Base-by-base conservation (phyloP, 2,797 vertebrate genomes). In the Sebastolobus altivelis region DNA sequence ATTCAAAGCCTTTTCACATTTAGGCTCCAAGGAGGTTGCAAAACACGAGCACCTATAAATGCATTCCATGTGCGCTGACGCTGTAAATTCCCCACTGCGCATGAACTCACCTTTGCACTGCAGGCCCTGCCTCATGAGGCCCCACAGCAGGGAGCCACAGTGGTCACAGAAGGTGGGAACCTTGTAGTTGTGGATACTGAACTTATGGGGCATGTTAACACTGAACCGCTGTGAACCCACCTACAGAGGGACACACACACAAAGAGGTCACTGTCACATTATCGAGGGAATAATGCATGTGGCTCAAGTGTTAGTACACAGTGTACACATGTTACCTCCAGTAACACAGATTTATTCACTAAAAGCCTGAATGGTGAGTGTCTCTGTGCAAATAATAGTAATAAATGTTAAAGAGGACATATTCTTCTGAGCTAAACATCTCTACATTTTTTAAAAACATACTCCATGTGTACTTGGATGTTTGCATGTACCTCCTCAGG, bases 141-240 rank as follows among this genome's bases (percentile, higher is more conserved):
- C 98, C 98, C 98, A 99, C 88, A 99, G 97, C 93, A 99, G 95
- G 9, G 98, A 99, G 89, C 98, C 98, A 74, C 98, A 99, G 96
- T 99, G 98, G 95, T 99, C 98, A 70, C 98, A 99, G 96, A 99
- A 99, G 60, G 98, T 99, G 86, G 98, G 98, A 62, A 99, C 98
- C 96, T 99, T 99, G 95, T 98, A 99, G 96, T 97, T 99, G 95
- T 99, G 98, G 94, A 98, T 99, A 82, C 97, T 97, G 88, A 99
- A 99, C 95, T 99, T 99, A 91, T 99, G 98, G 88, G 98, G 98
- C 97, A 99, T 97, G 94, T 99, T 99, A 90, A 99, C 97, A 81
- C 98, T 99, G 95, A 99, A 99, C 81, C 98, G 96, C 92, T 99
- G 98, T 20, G 98, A 98, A 77, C 98, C 98, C 91, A 99, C 98